Conservation (phyloP, 2,888 invertebrate genomes). For the Acanthosoma haemorrhoidale region DNA sequence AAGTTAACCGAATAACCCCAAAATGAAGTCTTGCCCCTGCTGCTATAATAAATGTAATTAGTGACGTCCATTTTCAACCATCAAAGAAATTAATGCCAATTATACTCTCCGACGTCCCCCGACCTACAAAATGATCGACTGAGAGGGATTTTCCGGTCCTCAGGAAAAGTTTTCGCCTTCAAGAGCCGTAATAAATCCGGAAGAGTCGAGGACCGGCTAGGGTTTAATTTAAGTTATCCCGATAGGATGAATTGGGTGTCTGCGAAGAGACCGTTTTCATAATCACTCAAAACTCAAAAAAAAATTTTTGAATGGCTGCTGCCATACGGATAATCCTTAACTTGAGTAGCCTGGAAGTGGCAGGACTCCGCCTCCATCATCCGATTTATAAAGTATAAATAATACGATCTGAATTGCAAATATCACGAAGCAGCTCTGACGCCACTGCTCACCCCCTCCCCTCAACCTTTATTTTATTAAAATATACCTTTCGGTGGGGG, state of each 20-base stretch:
- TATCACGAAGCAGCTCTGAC: not conserved
- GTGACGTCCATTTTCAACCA: not conserved
- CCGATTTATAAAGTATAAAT: constrained; percentile 28
- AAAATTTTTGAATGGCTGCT: not conserved
- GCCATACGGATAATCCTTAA: not conserved
- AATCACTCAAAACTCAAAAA: not conserved
- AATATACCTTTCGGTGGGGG: not conserved
- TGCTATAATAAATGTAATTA: not conserved
- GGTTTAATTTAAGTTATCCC: too few relatives aligned
- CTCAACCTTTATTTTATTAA: constrained; percentile 5
- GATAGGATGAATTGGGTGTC: too few relatives aligned
- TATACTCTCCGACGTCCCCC: not conserved
- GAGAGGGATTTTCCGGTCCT: too few relatives aligned
- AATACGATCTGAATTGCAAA: constrained; percentile 25
- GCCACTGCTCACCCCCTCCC: not conserved
- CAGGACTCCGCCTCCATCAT: not conserved
- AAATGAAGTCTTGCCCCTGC: not conserved
- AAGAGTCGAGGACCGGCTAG: not conserved
- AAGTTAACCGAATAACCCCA: not conserved
- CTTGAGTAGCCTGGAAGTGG: not conserved
- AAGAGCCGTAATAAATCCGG: not conserved
- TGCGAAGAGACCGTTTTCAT: not conserved
- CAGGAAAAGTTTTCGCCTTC: not conserved
- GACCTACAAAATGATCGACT: not conserved
- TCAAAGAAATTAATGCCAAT: not conserved